Evolutionary conservation across 2,888 invertebrate genomes (phyloP), one percentile per base, ranked within the genome.

Genomic region (Epistrophella euchroma): DNA sequence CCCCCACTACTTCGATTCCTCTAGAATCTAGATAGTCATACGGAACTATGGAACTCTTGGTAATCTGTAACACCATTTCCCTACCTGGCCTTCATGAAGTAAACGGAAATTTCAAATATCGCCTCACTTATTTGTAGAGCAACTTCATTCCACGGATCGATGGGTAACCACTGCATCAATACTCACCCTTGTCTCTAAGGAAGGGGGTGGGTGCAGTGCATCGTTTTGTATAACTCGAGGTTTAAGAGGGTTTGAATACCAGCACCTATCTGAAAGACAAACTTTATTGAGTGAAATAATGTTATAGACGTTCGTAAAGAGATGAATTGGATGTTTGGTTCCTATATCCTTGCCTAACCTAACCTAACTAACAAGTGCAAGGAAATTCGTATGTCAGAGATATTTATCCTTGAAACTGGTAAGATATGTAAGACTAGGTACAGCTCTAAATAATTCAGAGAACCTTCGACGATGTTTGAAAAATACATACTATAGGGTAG

Each of bases 91-190:
- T 64, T 71, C 79, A 79, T 45, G 68, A 60, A 62, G 28, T 70
- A 76, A 70, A 64, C 56, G 40, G 47, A 85, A 68, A 80, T 81
- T 84, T 79, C 68, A 52, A 80, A 76, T 70, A 81, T 70, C 73
- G 43, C 22, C 60, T 77, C 50, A 70, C 68, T 77, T 81, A 77
- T 77, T 79, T 81, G 85, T 68, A 75, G 68, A 76, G 52, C 68
- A 81, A 81, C 62, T 77, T 73, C 72, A 55, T 32, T 73, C 62
- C 28, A 73, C 32, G 77, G 62, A 68, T 73, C 73, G 73, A 85
- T 77, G 80, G 81, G 32, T 56, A 73, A 81, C 72, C 81, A 70
- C 56, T 81, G 85, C 85, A 76, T 76, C 85, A 81, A 80, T 72
- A 75, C 66, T 56, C 56, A 60, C 75, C 64, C 50, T 43, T 71